Base-by-base conservation (phyloP, 2,113 vertebrate genomes). In the Fukomys damarensis region DNA sequence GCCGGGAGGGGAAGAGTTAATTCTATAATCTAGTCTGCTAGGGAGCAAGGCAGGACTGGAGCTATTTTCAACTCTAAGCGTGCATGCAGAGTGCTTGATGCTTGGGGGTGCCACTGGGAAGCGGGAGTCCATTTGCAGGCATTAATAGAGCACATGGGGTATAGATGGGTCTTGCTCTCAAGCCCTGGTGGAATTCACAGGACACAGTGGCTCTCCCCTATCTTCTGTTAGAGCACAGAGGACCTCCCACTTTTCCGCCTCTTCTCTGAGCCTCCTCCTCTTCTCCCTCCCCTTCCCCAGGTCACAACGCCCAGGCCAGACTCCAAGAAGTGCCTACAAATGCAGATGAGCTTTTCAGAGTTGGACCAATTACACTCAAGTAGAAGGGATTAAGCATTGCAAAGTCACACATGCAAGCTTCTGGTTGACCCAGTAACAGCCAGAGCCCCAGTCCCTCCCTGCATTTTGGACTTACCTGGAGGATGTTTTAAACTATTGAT, bases 1-100 rank as follows among this genome's bases (percentile, higher is more conserved):
- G 22, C 93, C 32, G 35, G 96, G 65, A 97, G 74, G 85, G 8
- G 85, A 96, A 96, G 94, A 95, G 96, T 96, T 97, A 97, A 96
- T 72, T 90, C 96, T 85, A 65, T 92, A 90, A 97, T 93, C 92
- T 76, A 77, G 92, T 87, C 92, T 66, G 95, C 87, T 1, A 6
- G 41, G 82, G 86, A 97, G 61, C 83, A 56, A 76, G 84, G 92
- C 76, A 10, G 76, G 89, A 80, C 88, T 54, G 59, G 66, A 90
- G 77, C 85, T 96, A 41, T 93, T 96, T 95, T 72, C 95, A 77
- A 74, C 63, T 68, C 74, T 9, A 49, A 92, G 81, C 7, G 54
- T 82, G 92, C 76, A 0, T 6, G 22, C 30, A 56, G 95, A 96
- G 95, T 95, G 87, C 82, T 28, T 86, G 96, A 97, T 96, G 95